Conservation (phyloP, 2,888 invertebrate species). For the Tetragonula carbonaria region DNA sequence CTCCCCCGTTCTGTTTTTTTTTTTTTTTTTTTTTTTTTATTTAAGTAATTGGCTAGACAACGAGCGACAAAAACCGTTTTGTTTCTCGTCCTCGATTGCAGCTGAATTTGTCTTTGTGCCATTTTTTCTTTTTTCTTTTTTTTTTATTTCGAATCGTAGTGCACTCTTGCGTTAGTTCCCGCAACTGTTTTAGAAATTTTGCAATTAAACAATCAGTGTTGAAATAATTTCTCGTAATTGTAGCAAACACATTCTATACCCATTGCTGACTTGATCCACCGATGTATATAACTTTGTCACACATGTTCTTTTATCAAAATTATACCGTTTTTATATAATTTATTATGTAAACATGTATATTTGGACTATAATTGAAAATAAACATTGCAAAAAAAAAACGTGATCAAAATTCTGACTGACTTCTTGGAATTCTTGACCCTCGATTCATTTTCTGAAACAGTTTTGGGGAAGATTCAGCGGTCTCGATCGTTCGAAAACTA, state of each 20-base stretch:
- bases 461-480: slow-evolving; percentile 82
- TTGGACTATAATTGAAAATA: slow-evolving; percentile 83
- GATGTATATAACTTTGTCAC: slow-evolving; percentile 82
- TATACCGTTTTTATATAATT: slow-evolving; percentile 83
- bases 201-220: slow-evolving; percentile 74
- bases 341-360: slow-evolving; percentile 84
- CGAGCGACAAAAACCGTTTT: neutral
- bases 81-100: neutral
- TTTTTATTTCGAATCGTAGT: slow-evolving; percentile 58
- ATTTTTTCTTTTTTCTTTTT: slow-evolving; percentile 12
- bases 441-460: slow-evolving; percentile 82
- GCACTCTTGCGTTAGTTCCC: slow-evolving; percentile 82
- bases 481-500: slow-evolving; percentile 36
- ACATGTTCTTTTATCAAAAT: slow-evolving; percentile 81
- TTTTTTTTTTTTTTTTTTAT: neutral
- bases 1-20: no score
- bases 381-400: slow-evolving; percentile 79
- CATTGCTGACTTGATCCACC: slow-evolving; percentile 79
- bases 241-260: slow-evolving; percentile 67
- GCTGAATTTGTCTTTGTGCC: neutral
- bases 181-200: slow-evolving; percentile 82
- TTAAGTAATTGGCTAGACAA: neutral
- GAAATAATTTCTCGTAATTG: slow-evolving; percentile 67
- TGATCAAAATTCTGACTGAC: slow-evolving; percentile 78
- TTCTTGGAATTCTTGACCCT: slow-evolving; percentile 79